These are phyloP conservation scores for Sarcophaga carnaria DNA, from an alignment of 2,888 invertebrate species.

Conservation along the genomic window DNA sequence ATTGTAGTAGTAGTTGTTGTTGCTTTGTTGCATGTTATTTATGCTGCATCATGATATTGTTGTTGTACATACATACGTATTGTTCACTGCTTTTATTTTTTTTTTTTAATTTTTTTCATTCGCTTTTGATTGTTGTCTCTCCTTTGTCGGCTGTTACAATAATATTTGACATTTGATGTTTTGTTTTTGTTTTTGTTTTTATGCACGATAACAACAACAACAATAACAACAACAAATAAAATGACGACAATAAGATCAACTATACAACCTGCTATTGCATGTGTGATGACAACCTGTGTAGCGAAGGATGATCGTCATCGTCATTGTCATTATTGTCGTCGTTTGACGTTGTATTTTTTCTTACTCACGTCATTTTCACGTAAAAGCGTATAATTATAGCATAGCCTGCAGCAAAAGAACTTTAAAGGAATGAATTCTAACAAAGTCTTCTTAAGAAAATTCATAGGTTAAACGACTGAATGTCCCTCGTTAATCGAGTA, in stretches of 20 bases:
- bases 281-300: slow-evolving; percentile 59
- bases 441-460: neutral
- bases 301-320: slow-evolving; percentile 37
- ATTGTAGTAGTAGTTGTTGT: neutral
- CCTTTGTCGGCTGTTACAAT: slow-evolving; percentile 69
- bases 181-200: slow-evolving; percentile 58
- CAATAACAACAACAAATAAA: slow-evolving; percentile 17
- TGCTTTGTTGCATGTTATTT: slow-evolving; percentile 36
- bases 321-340: slow-evolving; percentile 53
- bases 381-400: slow-evolving; percentile 44
- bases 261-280: slow-evolving; percentile 60
- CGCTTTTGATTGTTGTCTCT: slow-evolving; percentile 63
- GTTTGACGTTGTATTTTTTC: neutral
- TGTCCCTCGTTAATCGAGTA: no score
- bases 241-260: slow-evolving; percentile 40
- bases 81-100: neutral
- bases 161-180: slow-evolving; percentile 68
- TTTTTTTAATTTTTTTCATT: slow-evolving; percentile 2
- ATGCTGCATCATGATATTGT: slow-evolving; percentile 64
- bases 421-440: slow-evolving; percentile 1
- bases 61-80: slow-evolving; percentile 22
- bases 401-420: neutral
- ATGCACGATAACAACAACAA: slow-evolving; percentile 23
- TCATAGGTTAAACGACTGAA: no score
- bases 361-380: slow-evolving; percentile 6